Base-by-base conservation (phyloP, 1,140 invertebrate genomes). In the Leptinotarsa defecta region DNA sequence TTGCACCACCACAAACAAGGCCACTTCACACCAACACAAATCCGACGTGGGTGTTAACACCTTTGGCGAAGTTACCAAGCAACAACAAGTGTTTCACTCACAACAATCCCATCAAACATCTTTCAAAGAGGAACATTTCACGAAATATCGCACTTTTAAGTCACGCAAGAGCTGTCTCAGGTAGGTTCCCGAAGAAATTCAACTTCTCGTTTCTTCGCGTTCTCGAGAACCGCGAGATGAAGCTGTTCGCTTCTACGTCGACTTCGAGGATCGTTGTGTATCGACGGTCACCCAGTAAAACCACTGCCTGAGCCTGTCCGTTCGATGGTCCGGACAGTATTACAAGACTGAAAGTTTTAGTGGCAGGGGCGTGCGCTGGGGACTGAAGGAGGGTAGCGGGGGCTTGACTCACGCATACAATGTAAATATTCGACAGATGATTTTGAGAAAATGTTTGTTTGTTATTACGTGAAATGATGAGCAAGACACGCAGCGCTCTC, bases 11-110 rank as follows among this genome's bases (percentile, higher is more conserved):
- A 57, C 52, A 19, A 57, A 57, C n/a, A 57, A 57, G 52, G 52
- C 52, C 52, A 57, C 49, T 17, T 13, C 24, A 27, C 71, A 13
- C 13, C 22, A 73, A 64, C 24, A 48, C 48, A 64, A 57, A 64
- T 17, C 64, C 43, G 11, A 22, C 27, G 19, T 48, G 64, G 64
- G 63, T 64, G 67, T 74, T 69, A 57, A 49, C 63, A n/a, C 34
- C 64, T 19, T 20, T 24, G 52, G 13, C 17, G 24, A 27, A 76
- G 74, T 76, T 72, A 68, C 75, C 75, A 76, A 71, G 75, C 75
- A 76, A 76, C 75, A 76, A 76, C 70, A 73, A 71, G 74, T 75
- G 68, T 22, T 48, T 73, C 75, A 76, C 75, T 76, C 48, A 76
- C 75, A 76, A 76, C 75, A 76, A 22, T 71, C 52, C 52, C 34